These are phyloP conservation scores for Stratiolaelaps scimitus DNA, from an alignment of 1,140 invertebrate species.

Conservation along the genomic window DNA sequence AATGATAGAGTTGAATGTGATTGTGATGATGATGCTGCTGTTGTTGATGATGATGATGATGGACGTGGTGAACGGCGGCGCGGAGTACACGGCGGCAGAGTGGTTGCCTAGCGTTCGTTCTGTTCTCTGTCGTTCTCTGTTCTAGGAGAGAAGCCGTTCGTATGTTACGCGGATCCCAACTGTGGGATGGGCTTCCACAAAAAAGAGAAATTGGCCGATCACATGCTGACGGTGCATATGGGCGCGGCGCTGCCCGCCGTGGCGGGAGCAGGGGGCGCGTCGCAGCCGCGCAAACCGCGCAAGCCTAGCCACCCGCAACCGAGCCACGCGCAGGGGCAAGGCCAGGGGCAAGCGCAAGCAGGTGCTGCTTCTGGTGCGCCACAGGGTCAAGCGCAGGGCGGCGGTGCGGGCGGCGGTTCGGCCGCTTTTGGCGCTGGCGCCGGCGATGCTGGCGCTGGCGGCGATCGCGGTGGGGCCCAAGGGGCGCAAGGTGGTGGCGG, in stretches of 20 bases:
- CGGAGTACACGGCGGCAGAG: no score
- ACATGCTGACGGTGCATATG: conserved; percentile 28
- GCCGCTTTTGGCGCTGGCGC: neutral
- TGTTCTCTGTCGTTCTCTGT: conserved; percentile 9
- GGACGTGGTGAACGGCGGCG: no score
- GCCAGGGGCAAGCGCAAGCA: no score
- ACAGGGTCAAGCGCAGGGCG: no score
- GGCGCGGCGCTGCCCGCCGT: conserved; percentile 15
- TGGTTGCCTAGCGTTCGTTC: no score
- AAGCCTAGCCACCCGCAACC: conserved; percentile 25
- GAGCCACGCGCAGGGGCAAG: neutral
- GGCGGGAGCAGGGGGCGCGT: neutral
- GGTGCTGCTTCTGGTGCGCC: no score
- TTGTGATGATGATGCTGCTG: no score
- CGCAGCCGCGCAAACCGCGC: conserved; percentile 13
- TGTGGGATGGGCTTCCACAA: conserved; percentile 28
- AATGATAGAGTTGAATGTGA: no score
- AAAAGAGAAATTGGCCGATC: conserved; percentile 29
- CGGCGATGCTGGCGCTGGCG: conserved; percentile 14
- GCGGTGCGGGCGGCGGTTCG: conserved; percentile 1
- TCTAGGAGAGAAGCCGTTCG: conserved; percentile 29
- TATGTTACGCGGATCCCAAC: conserved; percentile 29
- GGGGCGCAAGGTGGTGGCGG: no score
- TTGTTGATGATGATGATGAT: no score
- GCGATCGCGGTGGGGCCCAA: neutral